Evolutionary conservation across 2,113 vertebrate species (phyloP), one percentile per base, ranked within the genome.

Genomic region (Thomomys bottae): DNA sequence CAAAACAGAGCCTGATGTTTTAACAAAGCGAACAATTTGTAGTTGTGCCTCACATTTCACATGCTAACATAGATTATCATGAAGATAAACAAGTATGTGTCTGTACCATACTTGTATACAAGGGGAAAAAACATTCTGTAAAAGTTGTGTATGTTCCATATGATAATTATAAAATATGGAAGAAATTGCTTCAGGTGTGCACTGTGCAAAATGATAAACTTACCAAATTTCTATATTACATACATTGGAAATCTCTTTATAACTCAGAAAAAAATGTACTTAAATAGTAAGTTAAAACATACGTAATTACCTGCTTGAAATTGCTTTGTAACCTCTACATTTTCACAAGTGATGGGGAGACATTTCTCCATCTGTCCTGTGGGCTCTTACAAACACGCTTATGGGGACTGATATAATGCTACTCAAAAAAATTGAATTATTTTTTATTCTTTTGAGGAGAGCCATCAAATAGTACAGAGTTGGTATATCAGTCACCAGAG

Each of bases 21-120:
- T 49, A 32, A 66, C 49, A 28, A 40, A 5, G 20, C 14, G 17
- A 54, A 30, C 4, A 20, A 20, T 28, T 17, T 38, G 24, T 45
- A 24, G 14, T 10, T 30, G 7, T 72, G 34, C 34, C 64, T 73
- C 1, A 1, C 17, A 61, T 61, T 64, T 75, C 23, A 8, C 4
- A 1, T 42, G 40, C 45, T 15, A 7, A 81, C 23, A 32, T 10
- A 20, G 21, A 20, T 20, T 54, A 64, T 30, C 38, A 57, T 8
- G 7, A 49, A 12, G 15, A 54, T 40, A 42, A 8, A 15, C 10
- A 54, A 49, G 59, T 14, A 2, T 34, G 23, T 30, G 10, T 42
- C 21, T 30, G 6, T 42, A 23, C 14, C 63, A 75, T 7, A 4
- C 3, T 34, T 21, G 0, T 1, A 24, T 32, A 9, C 18, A 2